Base-by-base conservation (phyloP, 2,888 invertebrate species). In the Drosophila differens region DNA sequence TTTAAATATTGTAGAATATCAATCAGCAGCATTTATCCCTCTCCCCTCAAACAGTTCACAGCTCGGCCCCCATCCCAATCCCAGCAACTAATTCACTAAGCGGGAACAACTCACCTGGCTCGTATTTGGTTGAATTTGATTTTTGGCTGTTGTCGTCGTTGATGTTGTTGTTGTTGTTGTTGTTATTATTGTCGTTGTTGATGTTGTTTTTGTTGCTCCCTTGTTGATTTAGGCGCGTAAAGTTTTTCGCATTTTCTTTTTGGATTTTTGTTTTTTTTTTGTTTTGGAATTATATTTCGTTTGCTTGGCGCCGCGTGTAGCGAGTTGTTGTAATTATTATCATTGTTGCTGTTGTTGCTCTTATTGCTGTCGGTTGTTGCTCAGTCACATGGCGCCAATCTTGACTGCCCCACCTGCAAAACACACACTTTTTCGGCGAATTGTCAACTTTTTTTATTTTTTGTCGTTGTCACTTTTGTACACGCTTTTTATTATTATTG, bases 161-260 rank as follows among this genome's bases (percentile, higher is more conserved):
- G 35, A 52, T 76, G 19, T 61, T 58, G 41, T 54, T 62, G n/a
- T 77, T 70, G 44, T 76, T 52, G 41, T 22, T 22, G 22, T 22
- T n/a, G n/a, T 59, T 62, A 12, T 67, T 62, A 52, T 66, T 54
- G 28, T 52, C 49, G 14, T 52, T 55, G 44, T 39, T 61, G 39
- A 12, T 58, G 57, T n/a, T 64, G 39, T 37, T 70, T 59, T 28
- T 66, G 53, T 78, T 78, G 78, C 79, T 78, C 82, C 78, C 82
- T 73, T 72, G 82, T 82, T 82, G 73, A 67, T 72, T 67, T 73
- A 78, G 82, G 61, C 82, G 82, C 82, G 79, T 62, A 22, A 67
- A 78, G 79, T 64, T 79, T 59, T 79, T 69, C 58, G 68, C 66
- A 70, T 70, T 74, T 81, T 63, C 62, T 65, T 66, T 57, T 47